Base-by-base conservation (phyloP, 1,140 invertebrate species). In the Nasonia giraulti region DNA sequence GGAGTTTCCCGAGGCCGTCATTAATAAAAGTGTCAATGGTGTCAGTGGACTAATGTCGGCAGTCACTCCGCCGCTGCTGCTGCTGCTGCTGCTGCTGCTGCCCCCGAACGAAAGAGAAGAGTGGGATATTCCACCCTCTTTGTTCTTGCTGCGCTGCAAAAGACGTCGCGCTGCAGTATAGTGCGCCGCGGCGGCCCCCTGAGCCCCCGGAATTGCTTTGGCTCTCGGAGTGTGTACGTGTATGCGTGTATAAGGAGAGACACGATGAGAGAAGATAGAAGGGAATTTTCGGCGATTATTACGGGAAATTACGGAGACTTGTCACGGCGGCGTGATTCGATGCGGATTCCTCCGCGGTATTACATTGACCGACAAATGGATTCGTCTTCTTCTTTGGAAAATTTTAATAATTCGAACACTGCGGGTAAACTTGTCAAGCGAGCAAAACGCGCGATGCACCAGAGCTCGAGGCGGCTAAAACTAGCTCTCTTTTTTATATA, bases 1-100 rank as follows among this genome's bases (percentile, higher is more conserved):
- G 85, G 84, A 73, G 82, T 79, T 83, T 78, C 76, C 75, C 91
- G 90, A 91, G 87, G 88, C 86, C 83, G 89, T 91, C 91, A 92
- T 92, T 92, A 92, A 92, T 92, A 92, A 92, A 91, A 91, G 90
- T 91, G 91, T 92, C 91, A 91, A 92, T 92, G 90, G 90, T 91
- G 91, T 92, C 91, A 91, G 89, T 91, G 90, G 91, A 92, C 91
- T 92, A 92, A 92, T 92, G 91, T 90, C 86, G 88, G 90, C 87
- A 91, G 91, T 91, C 91, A 89, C 89, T 92, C 90, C 69, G 69
- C 33, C 17, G 71, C 33, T 37, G 17, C 11, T 50, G 33, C 82
- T 68, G 73, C n/a, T 71, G 33, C 82, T 68, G 73, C n/a, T 71
- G 27, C 27, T 27, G 27, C 11, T 50, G 50, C 82, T 77, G 55